These are phyloP conservation scores for Lasioglossum malachurum DNA, from an alignment of 2,888 invertebrate genomes.

Conservation along the genomic window DNA sequence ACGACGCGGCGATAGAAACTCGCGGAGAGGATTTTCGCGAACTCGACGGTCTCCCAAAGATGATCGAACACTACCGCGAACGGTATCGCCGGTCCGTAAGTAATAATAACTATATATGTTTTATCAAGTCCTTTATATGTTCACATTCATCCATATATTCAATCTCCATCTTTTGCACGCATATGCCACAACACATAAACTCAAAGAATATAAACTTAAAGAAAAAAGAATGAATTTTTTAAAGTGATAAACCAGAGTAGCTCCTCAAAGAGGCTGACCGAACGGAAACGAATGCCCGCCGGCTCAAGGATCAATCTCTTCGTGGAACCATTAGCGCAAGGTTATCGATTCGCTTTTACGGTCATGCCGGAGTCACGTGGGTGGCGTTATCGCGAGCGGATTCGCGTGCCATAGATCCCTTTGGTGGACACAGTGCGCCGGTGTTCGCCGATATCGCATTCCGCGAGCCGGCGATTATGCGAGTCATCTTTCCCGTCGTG, in stretches of 20 bases:
- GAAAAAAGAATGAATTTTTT: neutral
- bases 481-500: neutral
- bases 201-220: neutral
- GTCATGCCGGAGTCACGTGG: neutral
- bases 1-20: neutral
- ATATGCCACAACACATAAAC: neutral
- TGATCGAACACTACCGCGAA: neutral
- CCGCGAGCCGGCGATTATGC: constrained; percentile 40
- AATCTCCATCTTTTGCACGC: neutral
- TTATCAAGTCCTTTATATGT: neutral
- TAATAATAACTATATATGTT: neutral
- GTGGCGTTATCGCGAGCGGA: neutral
- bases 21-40: neutral
- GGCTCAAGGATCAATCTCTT: neutral
- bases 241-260: neutral
- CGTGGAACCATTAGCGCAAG: neutral
- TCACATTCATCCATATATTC: too few relatives aligned
- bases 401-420: neutral
- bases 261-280: neutral
- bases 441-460: constrained; percentile 17
- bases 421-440: neutral
- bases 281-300: neutral
- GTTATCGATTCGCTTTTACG: neutral
- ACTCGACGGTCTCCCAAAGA: neutral
- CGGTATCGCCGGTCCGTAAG: neutral